Evolutionary conservation across 2,797 vertebrate species (phyloP).

Genomic region (Lepidocolaptes lacrymiger): DNA sequence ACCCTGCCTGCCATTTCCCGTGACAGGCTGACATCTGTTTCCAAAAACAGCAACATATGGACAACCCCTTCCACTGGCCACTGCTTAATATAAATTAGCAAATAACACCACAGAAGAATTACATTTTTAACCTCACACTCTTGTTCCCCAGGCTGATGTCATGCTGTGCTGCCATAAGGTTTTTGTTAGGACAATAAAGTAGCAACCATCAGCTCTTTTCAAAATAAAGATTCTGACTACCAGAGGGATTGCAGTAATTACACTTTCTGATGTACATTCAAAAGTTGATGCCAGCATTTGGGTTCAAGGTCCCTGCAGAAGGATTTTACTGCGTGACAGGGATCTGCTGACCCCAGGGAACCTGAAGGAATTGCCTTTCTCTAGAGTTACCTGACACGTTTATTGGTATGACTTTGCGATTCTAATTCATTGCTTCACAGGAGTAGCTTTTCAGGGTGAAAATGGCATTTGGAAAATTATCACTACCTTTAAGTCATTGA

Average conservation of each 20-base stretch:
- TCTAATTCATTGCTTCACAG: not conserved
- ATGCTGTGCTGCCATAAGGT: not conserved
- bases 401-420: rapidly evolving
- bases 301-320: not conserved
- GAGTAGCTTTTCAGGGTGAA: not conserved
- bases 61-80: not conserved
- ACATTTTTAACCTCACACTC: not conserved
- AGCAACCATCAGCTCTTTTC: not conserved
- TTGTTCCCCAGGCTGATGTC: rapidly evolving
- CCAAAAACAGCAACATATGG: not conserved
- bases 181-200: not conserved
- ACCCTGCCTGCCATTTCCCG: not conserved
- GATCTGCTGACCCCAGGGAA: not conserved
- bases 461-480: not conserved
- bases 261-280: not conserved
- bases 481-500: not conserved
- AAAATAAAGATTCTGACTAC: not conserved
- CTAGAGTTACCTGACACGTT: not conserved
- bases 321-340: not conserved
- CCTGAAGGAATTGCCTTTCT: not conserved
- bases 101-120: not conserved
- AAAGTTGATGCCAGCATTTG: not conserved
- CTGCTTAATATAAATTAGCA: not conserved
- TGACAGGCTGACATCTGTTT: rapidly evolving
- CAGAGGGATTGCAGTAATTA: not conserved